Conservation (phyloP, 2,797 vertebrate species). For the Scleropages formosus region DNA sequence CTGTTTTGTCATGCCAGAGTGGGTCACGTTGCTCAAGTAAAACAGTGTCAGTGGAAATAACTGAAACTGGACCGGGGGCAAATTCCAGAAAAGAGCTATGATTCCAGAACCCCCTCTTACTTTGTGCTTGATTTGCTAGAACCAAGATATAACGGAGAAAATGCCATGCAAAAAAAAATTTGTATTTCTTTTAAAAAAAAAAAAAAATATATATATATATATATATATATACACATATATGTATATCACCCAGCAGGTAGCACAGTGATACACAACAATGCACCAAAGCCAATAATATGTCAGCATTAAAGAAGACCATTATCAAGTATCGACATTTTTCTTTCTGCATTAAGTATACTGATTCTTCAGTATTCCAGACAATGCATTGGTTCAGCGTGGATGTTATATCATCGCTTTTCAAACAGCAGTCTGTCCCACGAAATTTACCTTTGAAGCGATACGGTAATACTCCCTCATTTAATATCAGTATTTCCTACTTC, state of each 20-base stretch:
- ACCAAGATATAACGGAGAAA: slow-evolving; percentile 2
- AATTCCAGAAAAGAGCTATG: background rate
- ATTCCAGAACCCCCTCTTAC: background rate
- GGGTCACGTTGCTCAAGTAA: slow-evolving; percentile 28
- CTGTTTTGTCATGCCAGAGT: slow-evolving; percentile 62
- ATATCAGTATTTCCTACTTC: background rate
- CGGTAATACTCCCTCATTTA: background rate
- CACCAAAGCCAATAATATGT: slow-evolving; percentile 34
- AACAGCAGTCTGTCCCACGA: background rate
- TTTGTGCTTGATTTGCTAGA: slow-evolving; percentile 11
- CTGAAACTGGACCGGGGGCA: background rate
- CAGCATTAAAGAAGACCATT: slow-evolving; percentile 5
- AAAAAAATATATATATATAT: no score
- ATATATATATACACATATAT: no score
- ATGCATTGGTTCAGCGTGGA: slow-evolving; percentile 10
- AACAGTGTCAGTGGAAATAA: background rate
- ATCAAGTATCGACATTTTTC: background rate
- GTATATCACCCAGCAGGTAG: slow-evolving; percentile 56
- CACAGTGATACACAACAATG: slow-evolving; percentile 38
- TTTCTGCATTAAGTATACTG: slow-evolving; percentile 12
- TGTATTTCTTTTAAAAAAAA: slow-evolving; percentile 15
- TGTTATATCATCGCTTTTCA: background rate
- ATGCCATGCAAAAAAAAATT: background rate
- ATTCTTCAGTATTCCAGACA: slow-evolving; percentile 5
- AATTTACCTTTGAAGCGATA: slow-evolving; percentile 11